Evolutionary conservation across 2,888 invertebrate genomes (phyloP), one percentile per base, ranked within the genome.

Genomic region (Osmoderma eremita): DNA sequence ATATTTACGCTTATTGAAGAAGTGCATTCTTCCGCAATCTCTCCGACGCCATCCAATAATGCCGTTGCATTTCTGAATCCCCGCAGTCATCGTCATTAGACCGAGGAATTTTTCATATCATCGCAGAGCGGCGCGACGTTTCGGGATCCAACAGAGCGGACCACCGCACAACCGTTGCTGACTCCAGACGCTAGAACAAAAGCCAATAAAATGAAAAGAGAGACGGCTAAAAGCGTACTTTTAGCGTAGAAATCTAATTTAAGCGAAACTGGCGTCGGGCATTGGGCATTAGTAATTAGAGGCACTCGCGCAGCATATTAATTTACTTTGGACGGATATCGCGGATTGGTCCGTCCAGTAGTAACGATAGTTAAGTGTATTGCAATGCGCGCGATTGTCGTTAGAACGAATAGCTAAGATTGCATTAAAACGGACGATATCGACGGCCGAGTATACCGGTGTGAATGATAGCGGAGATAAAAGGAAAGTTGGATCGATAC

Each of bases 261-360:
- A 61, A 30, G n/a, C 36, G 58, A 61, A 45, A 48, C 58, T 61
- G 58, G 58, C 45, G 45, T 45, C 58, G 58, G 42, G 45, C 30
- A 61, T 45, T 61, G 30, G 45, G 45, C 58, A 45, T 45, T 61
- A 61, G 45, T 61, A 61, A 61, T 61, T 61, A 61, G 58, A 61
- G 45, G 30, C 30, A 30, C 58, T 30, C 58, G 30, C 17, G 58
- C 36, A 61, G 58, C 58, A 61, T 61, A 61, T 61, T 61, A 61
- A 61, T 61, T 61, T 61, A 45, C 45, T 45, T 45, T 61, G 12
- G 58, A 24, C 30, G 24, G 45, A 45, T 30, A 36, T 61, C 45
- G 45, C 58, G 58, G 45, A 42, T 45, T 45, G n/a, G n/a, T n/a
- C n/a, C 13, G 41, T 20, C 20, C 45, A 12, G 30, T 17, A 48